phyloP scores from a whole-genome alignment of 2,113 vertebrate species.

The Dasypus novemcinctus region DNA sequence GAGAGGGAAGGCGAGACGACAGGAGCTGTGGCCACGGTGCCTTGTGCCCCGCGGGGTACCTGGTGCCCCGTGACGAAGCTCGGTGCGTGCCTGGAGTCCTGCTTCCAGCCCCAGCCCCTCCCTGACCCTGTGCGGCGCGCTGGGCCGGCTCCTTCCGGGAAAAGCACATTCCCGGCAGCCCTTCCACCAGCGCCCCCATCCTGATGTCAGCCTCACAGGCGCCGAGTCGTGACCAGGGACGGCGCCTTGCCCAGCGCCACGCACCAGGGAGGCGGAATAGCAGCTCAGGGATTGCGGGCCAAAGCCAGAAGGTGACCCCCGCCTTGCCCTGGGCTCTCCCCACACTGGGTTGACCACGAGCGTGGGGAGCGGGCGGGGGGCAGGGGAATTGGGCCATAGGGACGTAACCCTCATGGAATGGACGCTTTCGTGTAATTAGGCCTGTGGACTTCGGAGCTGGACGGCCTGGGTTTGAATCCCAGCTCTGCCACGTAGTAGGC shows the following conservation, averaged over 20 bases:
- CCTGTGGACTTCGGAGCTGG: neutral
- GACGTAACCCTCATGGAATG: no score
- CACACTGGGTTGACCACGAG: no score
- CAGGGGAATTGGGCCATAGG: neutral
- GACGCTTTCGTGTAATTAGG: neutral
- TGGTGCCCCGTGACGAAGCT: rapidly evolving
- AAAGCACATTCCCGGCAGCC: neutral
- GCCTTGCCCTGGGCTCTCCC: neutral
- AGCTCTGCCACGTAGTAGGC: no score
- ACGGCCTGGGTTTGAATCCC: neutral
- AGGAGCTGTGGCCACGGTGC: neutral
- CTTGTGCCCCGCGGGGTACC: rapidly evolving
- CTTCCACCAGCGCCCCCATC: constrained; percentile 40
- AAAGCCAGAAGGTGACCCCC: rapidly evolving
- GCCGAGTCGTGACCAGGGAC: neutral
- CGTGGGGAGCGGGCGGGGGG: no score
- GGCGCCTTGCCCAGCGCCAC: neutral
- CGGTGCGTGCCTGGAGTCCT: neutral
- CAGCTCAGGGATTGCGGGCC: neutral
- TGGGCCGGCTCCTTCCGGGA: neutral
- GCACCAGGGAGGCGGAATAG: neutral
- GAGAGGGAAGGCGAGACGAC: neutral
- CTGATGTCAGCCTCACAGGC: no score
- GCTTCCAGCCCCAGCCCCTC: no score
- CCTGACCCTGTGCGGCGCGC: no score